Evolutionary conservation across 2,797 vertebrate genomes (phyloP).

Genomic region (Lithobates pipiens): DNA sequence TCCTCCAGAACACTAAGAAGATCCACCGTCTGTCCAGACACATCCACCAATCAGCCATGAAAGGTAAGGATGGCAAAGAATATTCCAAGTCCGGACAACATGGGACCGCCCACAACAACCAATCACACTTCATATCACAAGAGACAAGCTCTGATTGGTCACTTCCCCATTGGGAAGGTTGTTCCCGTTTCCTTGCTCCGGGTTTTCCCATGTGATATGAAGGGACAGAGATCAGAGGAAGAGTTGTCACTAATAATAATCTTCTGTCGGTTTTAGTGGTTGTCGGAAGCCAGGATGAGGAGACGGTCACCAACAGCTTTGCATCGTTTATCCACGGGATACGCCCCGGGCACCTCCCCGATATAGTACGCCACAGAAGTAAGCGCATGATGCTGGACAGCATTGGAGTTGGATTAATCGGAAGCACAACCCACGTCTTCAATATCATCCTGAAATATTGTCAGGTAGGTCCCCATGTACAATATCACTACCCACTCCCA

Average conservation of each 20-base stretch:
- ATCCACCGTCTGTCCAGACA: constrained; percentile 67
- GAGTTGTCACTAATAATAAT: too few relatives aligned
- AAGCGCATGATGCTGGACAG: constrained; percentile 91
- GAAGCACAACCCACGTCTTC: constrained; percentile 85
- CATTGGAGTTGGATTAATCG: constrained; percentile 87
- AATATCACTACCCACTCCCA: too few relatives aligned
- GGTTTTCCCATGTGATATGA: too few relatives aligned
- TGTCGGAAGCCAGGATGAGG: constrained; percentile 70
- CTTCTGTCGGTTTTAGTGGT: constrained; percentile 67
- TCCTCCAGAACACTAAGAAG: constrained; percentile 68
- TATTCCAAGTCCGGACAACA: neutral
- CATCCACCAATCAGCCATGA: constrained; percentile 67
- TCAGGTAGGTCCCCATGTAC: constrained; percentile 73
- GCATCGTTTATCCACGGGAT: constrained; percentile 81
- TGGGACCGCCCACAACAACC: too few relatives aligned
- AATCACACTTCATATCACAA: too few relatives aligned
- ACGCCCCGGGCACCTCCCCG: constrained; percentile 77
- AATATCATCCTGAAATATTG: constrained; percentile 82
- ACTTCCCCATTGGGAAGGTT: too few relatives aligned
- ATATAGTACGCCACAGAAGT: constrained; percentile 79
- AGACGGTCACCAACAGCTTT: constrained; percentile 85
- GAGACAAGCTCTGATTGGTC: too few relatives aligned
- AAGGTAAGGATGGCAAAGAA: constrained; percentile 63
- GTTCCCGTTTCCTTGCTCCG: too few relatives aligned
- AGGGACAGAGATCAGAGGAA: too few relatives aligned